A percentile compares a stretch with the other conserved stretches of the same genome.
Evolutionary conservation across 2,113 vertebrate species (phyloP).

Genomic region (Myotis yumanensis): DNA sequence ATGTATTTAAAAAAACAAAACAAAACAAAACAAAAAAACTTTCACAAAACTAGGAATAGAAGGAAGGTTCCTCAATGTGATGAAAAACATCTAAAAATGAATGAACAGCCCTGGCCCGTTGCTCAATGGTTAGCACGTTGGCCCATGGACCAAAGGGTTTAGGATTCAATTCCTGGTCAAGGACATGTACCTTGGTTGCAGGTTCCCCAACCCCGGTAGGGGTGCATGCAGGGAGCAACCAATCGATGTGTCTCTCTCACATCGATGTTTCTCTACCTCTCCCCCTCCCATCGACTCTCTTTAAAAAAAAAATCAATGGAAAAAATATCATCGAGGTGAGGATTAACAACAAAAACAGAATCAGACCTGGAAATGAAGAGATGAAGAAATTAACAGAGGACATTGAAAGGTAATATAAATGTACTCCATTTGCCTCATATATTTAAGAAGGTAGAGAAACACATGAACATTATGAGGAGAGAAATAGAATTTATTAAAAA

Average conservation of each 20-base stretch:
- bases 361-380: constrained; percentile 10
- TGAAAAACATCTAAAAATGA: background rate
- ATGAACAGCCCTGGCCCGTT: background rate
- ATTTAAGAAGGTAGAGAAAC: background rate
- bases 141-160: too few species aligned
- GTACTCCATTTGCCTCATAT: background rate
- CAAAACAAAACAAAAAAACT: background rate
- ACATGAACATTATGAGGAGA: background rate
- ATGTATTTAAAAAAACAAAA: too few species aligned
- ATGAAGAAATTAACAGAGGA: constrained; percentile 12
- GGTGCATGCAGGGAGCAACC: too few species aligned
- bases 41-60: background rate
- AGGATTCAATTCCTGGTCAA: too few species aligned
- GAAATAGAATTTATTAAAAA: background rate
- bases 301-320: too few species aligned
- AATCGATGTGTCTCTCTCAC: too few species aligned
- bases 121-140: too few species aligned
- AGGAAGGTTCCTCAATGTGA: background rate
- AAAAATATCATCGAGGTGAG: too few species aligned
- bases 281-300: too few species aligned
- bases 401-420: background rate
- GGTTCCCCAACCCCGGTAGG: too few species aligned
- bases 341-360: background rate
- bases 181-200: too few species aligned
- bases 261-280: too few species aligned